Evolutionary conservation across 2,113 vertebrate genomes (phyloP).

Genomic region (Pelmatolapia mariae): DNA sequence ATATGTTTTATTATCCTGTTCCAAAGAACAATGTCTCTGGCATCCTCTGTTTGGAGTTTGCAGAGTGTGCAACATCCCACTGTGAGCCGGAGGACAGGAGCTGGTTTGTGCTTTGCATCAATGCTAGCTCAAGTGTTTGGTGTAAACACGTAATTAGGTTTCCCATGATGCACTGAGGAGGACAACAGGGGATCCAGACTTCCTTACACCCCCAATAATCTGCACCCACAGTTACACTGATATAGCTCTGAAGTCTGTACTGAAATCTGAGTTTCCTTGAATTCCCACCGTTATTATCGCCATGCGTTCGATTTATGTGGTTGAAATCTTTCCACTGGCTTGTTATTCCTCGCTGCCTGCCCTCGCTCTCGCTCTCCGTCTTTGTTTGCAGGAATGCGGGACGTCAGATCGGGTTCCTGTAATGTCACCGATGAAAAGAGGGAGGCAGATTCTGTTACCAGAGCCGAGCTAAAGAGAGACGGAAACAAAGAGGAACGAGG

Average conservation of each 20-base stretch:
- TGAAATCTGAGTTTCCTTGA: background rate
- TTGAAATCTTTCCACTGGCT: background rate
- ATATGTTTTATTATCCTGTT: background rate
- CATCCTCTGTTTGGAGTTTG: background rate
- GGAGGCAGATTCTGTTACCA: slow-evolving; percentile 1
- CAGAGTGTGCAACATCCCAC: background rate
- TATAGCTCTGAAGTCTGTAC: background rate
- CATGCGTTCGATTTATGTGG: background rate
- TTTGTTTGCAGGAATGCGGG: slow-evolving; percentile 54
- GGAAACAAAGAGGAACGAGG: background rate
- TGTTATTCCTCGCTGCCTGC: background rate
- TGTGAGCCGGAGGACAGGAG: background rate
- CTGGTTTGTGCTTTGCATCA: background rate
- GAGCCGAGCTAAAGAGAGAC: background rate
- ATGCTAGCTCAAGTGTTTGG: background rate
- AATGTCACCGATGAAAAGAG: background rate
- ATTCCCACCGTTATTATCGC: background rate
- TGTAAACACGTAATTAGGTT: background rate
- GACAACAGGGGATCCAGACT: background rate
- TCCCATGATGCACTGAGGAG: background rate
- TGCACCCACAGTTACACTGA: background rate
- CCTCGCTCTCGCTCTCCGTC: background rate
- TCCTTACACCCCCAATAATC: background rate
- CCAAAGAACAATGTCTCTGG: background rate
- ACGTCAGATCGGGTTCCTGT: slow-evolving; percentile 29